Base-by-base conservation (phyloP, 1,140 invertebrate species). In the Cyclina sinensis region DNA sequence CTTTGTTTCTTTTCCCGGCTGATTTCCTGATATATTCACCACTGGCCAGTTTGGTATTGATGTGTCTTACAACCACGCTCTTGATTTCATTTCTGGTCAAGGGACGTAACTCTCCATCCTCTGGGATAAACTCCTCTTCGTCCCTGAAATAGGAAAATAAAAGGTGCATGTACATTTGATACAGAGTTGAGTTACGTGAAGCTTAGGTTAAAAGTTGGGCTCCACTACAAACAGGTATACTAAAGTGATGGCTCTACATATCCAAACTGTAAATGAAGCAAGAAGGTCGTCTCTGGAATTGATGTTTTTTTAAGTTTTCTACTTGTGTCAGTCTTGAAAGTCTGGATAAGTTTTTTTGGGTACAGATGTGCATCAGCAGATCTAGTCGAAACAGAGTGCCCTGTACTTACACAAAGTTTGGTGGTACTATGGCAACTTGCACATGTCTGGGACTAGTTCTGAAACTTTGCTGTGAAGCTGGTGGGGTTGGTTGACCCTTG, bases 1-100 rank as follows among this genome's bases (percentile, higher is more conserved):
- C n/a, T 37, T 39, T 37, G 16, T 43, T 62, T 57, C 70, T 16
- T 78, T 86, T 86, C 7, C 32, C 21, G 5, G 43, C 46, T 16
- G 74, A 54, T 78, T 48, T 78, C 27, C 35, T 21, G 27, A 51
- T 2, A 14, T 18, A 27, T 27, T 54, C 74, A 51, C 65, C 32
- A n/a, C 48, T 54, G 0, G 30, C 30, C 12, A 30, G 11, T 54
- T 51, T 51, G 3, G 14, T 32, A 16, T 30, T 48, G 46, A 78
- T 78, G 16, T 21, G 1, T 54, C 30, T 54, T 24, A 78, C 35
- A 48, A 86, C 80, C 14, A 88, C 37, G 9, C n/a, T 12, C 51
- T 80, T 87, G 11, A 91, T 79, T 85, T 90, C 90, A 11, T 86
- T 59, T 59, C 89, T 82, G n/a, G 86, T 89, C 30, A 90, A 70